These are phyloP conservation scores for Drosophila longiperda DNA, from an alignment of 2,888 invertebrate genomes.

Conservation along the genomic window DNA sequence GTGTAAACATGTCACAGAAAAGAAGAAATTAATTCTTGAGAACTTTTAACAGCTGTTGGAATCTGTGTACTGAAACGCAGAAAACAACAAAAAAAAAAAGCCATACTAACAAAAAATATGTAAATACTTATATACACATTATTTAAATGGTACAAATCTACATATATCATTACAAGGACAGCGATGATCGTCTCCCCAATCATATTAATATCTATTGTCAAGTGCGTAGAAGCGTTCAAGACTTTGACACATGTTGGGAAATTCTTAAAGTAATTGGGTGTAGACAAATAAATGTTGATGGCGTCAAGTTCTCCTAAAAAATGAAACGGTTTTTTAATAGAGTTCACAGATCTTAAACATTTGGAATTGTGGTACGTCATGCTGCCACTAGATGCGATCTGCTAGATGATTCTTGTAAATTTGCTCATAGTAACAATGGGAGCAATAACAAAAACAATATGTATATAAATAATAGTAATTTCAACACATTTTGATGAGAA, in stretches of 20 bases:
- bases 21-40: constrained; percentile 52
- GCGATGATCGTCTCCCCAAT: constrained; percentile 15
- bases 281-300: constrained; percentile 54
- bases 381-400: constrained; percentile 44
- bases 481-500: constrained; percentile 80
- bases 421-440: constrained; percentile 42
- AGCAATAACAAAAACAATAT: constrained; percentile 20
- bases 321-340: constrained; percentile 70
- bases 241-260: constrained; percentile 65
- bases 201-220: constrained; percentile 55
- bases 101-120: constrained; percentile 2
- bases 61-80: constrained; percentile 35
- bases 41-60: constrained; percentile 70
- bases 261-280: constrained; percentile 39
- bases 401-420: constrained; percentile 64
- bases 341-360: constrained; percentile 58
- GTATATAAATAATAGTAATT: constrained; percentile 66
- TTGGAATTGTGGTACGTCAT: constrained; percentile 66
- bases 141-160: constrained; percentile 6
- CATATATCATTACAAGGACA: constrained; percentile 57
- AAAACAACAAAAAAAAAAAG: not conserved
- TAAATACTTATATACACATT: constrained; percentile 18
- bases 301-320: constrained; percentile 61
- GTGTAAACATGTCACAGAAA: constrained; percentile 76
- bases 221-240: constrained; percentile 54